Base-by-base conservation (phyloP, 37 sponge, comb jelly and placozoan genomes). In the Mnemiopsis leidyi region DNA sequence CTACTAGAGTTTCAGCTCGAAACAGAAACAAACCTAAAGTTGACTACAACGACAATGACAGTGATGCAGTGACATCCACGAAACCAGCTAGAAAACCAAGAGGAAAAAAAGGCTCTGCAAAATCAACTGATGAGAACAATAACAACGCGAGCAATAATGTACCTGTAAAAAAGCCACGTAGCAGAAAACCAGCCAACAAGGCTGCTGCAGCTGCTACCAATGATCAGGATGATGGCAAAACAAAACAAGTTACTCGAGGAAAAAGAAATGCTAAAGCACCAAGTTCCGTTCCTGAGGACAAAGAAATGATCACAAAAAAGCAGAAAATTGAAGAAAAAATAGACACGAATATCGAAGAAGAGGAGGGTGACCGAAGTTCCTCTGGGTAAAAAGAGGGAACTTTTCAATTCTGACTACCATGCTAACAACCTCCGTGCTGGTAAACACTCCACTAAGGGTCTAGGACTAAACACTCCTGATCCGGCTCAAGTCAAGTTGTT, bases 401-500 rank as follows among this genome's bases (percentile, higher is more conserved):
- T 98, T 16, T 77, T 97, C 9, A 94, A 96, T 0, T 95, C 99
- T 1, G 95, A 98, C 61, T 97, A 95, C 92, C 24, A 95, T 93
- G 99, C 97, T 31, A 92, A 95, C 69, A 68, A 97, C 38, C 94
- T 98, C 61, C 97, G 95, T 0, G 38, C 36, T 9, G 99, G 99
- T 0, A 97, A 93, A 69, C 96, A 96, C 79, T 96, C 97, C 75
- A 95, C 95, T 5, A 95, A 93, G 38, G 99, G 97, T 18, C 75
- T 95, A 18, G 99, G 99, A 16, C 83, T 93, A 69, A 95, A 94
- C 0, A 95, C 93, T 9, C 99, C 99, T 61, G 93, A 97, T 39
- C 95, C 98, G 0, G 38, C 94, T 31, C 92, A 93, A 48, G 88
- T 37, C 16, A 38, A 93, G 24, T 94, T 76, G 5, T 88, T 96